Conservation (phyloP, 2,113 vertebrate genomes). For the Strix aluco region DNA sequence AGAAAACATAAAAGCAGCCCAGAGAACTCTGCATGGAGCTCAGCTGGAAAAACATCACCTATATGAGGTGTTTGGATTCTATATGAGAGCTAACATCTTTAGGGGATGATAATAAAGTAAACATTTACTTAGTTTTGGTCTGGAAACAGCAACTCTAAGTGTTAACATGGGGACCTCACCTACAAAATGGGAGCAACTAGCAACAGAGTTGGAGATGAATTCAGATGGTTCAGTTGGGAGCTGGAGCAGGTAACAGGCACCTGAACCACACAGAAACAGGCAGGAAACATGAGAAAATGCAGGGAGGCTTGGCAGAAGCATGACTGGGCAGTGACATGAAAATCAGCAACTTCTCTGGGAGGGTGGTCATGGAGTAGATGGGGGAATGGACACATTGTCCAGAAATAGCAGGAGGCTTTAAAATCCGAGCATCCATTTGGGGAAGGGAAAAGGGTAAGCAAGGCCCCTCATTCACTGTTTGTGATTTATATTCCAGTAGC, state of each 20-base stretch:
- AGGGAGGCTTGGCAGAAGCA: background rate
- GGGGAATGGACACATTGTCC: background rate
- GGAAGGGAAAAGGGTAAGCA: background rate
- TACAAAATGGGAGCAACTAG: background rate
- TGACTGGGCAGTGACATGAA: background rate
- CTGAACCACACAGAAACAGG: background rate
- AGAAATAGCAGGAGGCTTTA: background rate
- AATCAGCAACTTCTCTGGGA: background rate
- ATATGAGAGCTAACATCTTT: background rate
- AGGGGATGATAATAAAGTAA: background rate
- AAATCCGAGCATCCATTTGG: background rate
- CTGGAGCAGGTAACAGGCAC: background rate
- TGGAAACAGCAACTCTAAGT: background rate
- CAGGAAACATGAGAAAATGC: background rate
- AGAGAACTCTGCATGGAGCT: background rate
- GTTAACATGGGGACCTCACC: background rate
- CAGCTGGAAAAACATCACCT: background rate
- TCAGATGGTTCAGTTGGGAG: accelerated
- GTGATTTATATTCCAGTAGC: background rate
- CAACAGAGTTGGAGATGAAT: background rate
- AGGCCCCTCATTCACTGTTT: background rate
- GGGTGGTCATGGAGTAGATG: background rate
- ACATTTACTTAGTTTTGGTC: background rate
- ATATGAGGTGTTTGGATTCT: background rate
- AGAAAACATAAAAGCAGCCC: background rate